Conservation (phyloP, 2,888 invertebrate species). For the Tanaodytes sp. region DNA sequence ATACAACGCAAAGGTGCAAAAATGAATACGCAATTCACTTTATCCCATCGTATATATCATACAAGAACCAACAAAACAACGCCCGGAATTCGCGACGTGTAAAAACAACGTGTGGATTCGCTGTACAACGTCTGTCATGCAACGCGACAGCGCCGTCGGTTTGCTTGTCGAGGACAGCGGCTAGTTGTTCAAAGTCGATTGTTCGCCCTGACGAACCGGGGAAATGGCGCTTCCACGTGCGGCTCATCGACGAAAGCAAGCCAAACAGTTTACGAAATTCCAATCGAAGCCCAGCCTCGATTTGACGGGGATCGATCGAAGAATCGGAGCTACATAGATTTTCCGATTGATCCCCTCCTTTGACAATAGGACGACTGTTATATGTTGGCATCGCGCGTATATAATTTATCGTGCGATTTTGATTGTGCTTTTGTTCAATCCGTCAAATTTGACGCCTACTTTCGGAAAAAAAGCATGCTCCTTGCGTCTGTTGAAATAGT, state of each 20-base stretch:
- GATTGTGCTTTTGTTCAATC: slow-evolving; percentile 22
- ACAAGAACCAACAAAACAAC: slow-evolving; percentile 26
- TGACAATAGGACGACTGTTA: slow-evolving; percentile 57
- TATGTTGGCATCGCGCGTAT: slow-evolving; percentile 49
- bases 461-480: neutral
- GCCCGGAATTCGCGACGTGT: slow-evolving; percentile 52
- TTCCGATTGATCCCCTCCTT: neutral
- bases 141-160: slow-evolving; percentile 10
- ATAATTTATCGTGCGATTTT: slow-evolving; percentile 51
- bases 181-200: no score
- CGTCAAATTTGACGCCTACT: neutral
- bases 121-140: slow-evolving; percentile 52
- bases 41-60: slow-evolving; percentile 5
- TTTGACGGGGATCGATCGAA: slow-evolving; percentile 50
- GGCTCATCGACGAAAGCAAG: no score
- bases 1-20: no score
- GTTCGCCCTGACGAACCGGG: no score
- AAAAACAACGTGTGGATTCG: slow-evolving; percentile 63
- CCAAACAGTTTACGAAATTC: neutral
- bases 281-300: slow-evolving; percentile 68
- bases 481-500: slow-evolving; percentile 3
- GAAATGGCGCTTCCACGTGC: no score
- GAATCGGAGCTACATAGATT: neutral
- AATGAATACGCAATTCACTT: slow-evolving; percentile 26
- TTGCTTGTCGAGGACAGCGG: slow-evolving; percentile 9